phyloP scores from a whole-genome alignment of 2,888 invertebrate species.

The Cosmopolites sordidus region DNA sequence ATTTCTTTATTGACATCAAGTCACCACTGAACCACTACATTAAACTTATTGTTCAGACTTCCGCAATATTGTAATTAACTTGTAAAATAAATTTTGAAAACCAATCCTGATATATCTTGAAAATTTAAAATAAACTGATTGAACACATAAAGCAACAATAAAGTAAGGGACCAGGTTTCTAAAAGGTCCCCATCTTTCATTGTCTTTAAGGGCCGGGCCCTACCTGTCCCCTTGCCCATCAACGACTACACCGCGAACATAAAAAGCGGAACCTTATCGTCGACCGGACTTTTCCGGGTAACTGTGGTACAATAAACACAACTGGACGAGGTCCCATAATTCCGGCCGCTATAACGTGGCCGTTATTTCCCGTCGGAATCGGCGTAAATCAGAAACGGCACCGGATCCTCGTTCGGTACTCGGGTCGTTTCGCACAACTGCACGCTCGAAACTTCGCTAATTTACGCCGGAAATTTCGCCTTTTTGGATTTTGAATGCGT shows the following conservation, averaged over 20 bases:
- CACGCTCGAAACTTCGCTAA: conserved; percentile 9
- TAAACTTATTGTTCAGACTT: too few relatives aligned
- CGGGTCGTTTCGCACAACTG: conserved; percentile 13
- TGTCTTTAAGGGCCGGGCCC: too few relatives aligned
- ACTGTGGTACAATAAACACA: conserved; percentile 12
- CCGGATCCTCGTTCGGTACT: conserved; percentile 1
- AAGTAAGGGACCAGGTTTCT: too few relatives aligned
- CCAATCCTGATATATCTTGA: too few relatives aligned
- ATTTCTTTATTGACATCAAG: too few relatives aligned
- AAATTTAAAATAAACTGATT: too few relatives aligned
- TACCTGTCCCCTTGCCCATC: not conserved
- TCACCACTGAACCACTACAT: too few relatives aligned
- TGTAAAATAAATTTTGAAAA: too few relatives aligned
- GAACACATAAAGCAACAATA: too few relatives aligned
- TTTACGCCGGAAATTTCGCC: conserved; percentile 5
- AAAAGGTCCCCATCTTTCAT: too few relatives aligned
- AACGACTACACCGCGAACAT: not conserved
- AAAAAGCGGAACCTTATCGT: not conserved
- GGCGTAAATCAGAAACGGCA: conserved; percentile 1
- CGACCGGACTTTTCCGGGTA: conserved; percentile 9
- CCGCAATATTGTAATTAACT: too few relatives aligned
- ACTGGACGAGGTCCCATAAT: conserved; percentile 1
- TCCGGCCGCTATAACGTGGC: not conserved
- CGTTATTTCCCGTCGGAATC: not conserved
- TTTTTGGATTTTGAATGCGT: not conserved